Conservation (phyloP, 2,797 vertebrate species). For the Pseudocheirus occidentalis region DNA sequence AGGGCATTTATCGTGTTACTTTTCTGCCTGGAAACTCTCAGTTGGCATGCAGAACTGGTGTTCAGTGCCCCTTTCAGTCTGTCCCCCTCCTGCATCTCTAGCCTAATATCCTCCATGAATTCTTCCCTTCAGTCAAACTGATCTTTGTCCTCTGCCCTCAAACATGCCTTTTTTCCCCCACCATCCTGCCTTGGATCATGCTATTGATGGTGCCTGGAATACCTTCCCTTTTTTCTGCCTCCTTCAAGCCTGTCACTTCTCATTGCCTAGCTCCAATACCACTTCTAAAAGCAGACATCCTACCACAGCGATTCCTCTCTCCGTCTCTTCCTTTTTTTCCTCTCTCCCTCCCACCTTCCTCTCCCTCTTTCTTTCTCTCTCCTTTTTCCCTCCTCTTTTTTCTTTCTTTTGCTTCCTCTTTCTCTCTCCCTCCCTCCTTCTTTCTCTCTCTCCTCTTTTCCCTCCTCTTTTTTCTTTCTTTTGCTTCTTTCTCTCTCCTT, state of each 20-base stretch:
- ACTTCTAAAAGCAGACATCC: background rate
- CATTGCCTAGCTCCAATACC: background rate
- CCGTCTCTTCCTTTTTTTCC: background rate
- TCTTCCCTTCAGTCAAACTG: background rate
- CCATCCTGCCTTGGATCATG: background rate
- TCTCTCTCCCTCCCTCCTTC: accelerated
- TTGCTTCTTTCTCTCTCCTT: too few relatives aligned
- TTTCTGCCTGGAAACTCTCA: background rate
- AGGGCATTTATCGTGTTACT: background rate
- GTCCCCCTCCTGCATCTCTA: background rate
- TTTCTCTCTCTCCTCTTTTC: too few relatives aligned
- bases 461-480: background rate
- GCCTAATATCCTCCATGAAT: background rate
- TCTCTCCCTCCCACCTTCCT: accelerated
- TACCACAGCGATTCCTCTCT: background rate
- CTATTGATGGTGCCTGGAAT: background rate
- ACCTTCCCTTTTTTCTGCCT: background rate
- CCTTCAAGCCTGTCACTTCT: background rate
- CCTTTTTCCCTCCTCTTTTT: too few relatives aligned
- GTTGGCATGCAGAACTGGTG: background rate
- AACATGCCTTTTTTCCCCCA: background rate
- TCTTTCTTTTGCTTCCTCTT: accelerated
- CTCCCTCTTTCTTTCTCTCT: accelerated
- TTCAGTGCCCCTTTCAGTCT: background rate
- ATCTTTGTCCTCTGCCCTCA: background rate